Base-by-base conservation (phyloP, 2,888 invertebrate species). In the Amphipoea lucens region DNA sequence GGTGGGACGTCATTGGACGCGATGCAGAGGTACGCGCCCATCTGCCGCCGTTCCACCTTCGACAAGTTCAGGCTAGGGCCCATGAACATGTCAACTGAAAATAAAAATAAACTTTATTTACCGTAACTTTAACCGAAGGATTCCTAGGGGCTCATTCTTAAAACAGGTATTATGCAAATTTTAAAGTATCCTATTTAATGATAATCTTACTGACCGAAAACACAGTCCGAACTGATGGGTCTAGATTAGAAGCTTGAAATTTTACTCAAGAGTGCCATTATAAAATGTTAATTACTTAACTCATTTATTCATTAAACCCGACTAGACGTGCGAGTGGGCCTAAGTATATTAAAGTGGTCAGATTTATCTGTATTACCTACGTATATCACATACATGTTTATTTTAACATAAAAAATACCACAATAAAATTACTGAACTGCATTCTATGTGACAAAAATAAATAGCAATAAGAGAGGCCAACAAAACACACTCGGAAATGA, bases 21-120 rank as follows among this genome's bases (percentile, higher is more conserved):
- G 89, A 98, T 98, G 95, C 98, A 98, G 90, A 98, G 97, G 93
- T 98, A 98, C 54, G 98, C 97, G 40, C 98, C 98, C 97, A 98
- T 98, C 94, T 98, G 98, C 82, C 97, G 97, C 36, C 98, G 96
- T 89, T 98, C 97, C 81, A 98, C 97, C 90, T 97, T 97, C 82
- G 97, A 97, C 85, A 98, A 97, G 91, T 98, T 97, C 85, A 98
- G 94, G 80, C 97, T 97, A 85, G 97, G 97, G 6, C 98, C 98
- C 92, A 97, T 97, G 92, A 97, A 97, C 93, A 97, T 97, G 91
- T 97, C 97, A 91, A 97, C 98, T 97, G 96, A 0, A 73, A 84
- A 85, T 83, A 88, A 89, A 79, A 82, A 91, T 73, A 73, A 82
- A 69, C 4, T 17, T 68, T 48, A 48, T 12, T n/a, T 9, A 40